phyloP scores from a whole-genome alignment of 2,797 vertebrate genomes.

The Forpus xanthops region DNA sequence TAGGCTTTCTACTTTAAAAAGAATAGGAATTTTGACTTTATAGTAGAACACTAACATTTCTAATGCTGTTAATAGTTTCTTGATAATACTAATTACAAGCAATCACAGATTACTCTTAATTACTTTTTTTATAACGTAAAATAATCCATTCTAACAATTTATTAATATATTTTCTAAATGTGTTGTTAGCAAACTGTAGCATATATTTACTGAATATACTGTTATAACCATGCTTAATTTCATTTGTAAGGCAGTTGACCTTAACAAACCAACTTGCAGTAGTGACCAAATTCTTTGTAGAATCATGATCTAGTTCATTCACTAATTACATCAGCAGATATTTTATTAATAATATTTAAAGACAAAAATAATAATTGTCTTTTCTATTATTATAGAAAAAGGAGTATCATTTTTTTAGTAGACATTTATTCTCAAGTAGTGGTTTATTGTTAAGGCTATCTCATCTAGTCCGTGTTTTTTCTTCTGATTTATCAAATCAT shows the following conservation, averaged over 20 bases:
- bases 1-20: neutral
- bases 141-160: neutral
- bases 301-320: neutral
- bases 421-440: neutral
- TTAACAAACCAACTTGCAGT: neutral
- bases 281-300: neutral
- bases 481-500: neutral
- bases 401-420: neutral
- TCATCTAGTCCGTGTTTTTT: neutral
- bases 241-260: neutral
- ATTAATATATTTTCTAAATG: neutral
- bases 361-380: neutral
- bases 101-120: conserved; percentile 24
- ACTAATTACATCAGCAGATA: neutral
- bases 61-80: conserved; percentile 13
- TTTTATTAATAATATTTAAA: neutral
- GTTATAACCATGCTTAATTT: neutral
- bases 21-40: neutral
- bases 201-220: neutral
- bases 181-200: neutral
- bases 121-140: neutral
- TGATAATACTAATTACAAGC: conserved; percentile 41
- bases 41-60: neutral
- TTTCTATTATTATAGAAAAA: neutral
- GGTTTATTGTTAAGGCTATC: neutral